Percentiles rank a stretch among this genome's conserved stretches.
phyloP scores from a whole-genome alignment of 2,888 invertebrate genomes.

The Papilio gigon region DNA sequence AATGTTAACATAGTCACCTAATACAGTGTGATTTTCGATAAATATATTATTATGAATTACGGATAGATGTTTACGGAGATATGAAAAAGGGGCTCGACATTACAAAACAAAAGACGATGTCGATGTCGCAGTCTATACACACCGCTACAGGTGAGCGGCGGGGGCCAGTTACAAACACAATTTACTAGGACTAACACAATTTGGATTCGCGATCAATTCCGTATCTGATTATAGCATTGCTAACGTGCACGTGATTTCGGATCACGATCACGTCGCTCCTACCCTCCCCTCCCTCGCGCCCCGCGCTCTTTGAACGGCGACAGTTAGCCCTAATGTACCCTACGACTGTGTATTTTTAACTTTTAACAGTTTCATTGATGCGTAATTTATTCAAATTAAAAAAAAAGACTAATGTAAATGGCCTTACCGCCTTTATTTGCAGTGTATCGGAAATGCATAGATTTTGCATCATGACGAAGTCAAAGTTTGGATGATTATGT shows the following conservation, averaged over 20 bases:
- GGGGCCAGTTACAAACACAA: slow-evolving; percentile 20
- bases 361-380: slow-evolving; percentile 53
- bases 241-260: slow-evolving; percentile 47
- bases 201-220: slow-evolving; percentile 32
- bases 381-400: no score
- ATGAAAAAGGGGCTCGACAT: no score
- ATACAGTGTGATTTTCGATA: no score
- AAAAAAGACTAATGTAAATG: no score
- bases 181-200: slow-evolving; percentile 23
- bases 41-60: no score
- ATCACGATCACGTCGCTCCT: slow-evolving; percentile 60
- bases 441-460: no score
- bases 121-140: background rate
- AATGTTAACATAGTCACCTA: no score
- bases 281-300: slow-evolving; percentile 54
- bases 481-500: no score
- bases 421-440: no score
- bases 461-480: no score
- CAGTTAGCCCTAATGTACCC: slow-evolving; percentile 58
- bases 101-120: background rate
- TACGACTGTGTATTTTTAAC: slow-evolving; percentile 55
- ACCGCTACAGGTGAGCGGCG: background rate
- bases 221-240: slow-evolving; percentile 31
- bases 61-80: no score
- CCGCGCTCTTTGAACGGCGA: slow-evolving; percentile 55